A percentile compares a stretch with the other conserved stretches of the same genome.
Evolutionary conservation across 2,888 invertebrate species (phyloP).

Genomic region (Orchesellides sinensis): DNA sequence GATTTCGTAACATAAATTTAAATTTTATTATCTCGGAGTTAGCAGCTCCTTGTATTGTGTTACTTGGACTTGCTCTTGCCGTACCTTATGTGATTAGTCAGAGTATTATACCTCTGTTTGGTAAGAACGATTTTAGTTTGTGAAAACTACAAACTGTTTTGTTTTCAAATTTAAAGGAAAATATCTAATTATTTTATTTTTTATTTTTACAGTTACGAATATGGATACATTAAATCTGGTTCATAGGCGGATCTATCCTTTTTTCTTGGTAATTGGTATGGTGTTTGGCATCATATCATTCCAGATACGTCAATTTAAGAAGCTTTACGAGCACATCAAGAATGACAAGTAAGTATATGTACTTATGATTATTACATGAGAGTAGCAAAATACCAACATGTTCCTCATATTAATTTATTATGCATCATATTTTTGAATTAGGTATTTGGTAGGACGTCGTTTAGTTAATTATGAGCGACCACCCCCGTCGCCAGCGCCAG

Average conservation of each 20-base stretch:
- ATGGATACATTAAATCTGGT: slow-evolving; percentile 82
- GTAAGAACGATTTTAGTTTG: slow-evolving; percentile 65
- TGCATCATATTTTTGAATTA: slow-evolving; percentile 69
- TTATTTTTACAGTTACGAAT: slow-evolving; percentile 70
- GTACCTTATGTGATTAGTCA: slow-evolving; percentile 95
- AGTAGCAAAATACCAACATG: no score
- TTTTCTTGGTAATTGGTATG: slow-evolving; percentile 85
- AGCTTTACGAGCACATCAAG: slow-evolving; percentile 98
- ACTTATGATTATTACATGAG: not conserved
- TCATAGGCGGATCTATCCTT: slow-evolving; percentile 92
- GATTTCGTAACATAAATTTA: slow-evolving; percentile 94
- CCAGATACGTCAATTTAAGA: slow-evolving; percentile 94
- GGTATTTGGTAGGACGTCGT: slow-evolving; percentile 94
- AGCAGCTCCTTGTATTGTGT: slow-evolving; percentile 92
- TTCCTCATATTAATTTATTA: not conserved
- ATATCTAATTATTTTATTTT: no score
- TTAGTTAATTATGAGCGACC: slow-evolving; percentile 94
- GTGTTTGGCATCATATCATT: slow-evolving; percentile 85
- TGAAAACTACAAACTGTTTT: not conserved
- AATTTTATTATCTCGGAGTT: slow-evolving; percentile 90
- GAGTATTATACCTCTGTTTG: slow-evolving; percentile 79
- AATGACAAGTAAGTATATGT: slow-evolving; percentile 90
- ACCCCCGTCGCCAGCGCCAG: slow-evolving; percentile 69
- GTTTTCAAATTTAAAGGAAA: no score
- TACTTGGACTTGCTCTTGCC: slow-evolving; percentile 92